Evolutionary conservation across 2,113 vertebrate species (phyloP).

Genomic region (Bettongia penicillata): DNA sequence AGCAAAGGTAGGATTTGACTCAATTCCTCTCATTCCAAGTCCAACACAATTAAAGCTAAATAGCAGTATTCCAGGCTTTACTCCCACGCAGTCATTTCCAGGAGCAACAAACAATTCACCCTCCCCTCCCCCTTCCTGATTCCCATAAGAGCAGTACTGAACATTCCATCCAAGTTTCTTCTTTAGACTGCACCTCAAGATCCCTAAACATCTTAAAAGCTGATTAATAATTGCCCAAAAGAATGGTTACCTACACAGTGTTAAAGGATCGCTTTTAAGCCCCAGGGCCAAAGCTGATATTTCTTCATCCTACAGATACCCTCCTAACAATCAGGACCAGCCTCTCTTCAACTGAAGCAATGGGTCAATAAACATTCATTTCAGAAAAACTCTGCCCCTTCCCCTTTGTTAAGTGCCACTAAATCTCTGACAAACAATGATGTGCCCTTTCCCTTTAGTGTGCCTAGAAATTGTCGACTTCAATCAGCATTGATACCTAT

Average conservation of each 20-base stretch:
- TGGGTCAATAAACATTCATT: not conserved
- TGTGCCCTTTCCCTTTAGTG: accelerated
- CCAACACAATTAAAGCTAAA: not conserved
- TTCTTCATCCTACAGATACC: not conserved
- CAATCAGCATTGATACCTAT: not conserved
- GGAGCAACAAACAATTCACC: not conserved
- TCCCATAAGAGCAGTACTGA: not conserved
- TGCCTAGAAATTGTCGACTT: not conserved
- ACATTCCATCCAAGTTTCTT: not conserved
- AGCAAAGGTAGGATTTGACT: not conserved
- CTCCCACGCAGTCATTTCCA: not conserved
- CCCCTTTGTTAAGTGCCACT: not conserved
- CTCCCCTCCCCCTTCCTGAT: not conserved
- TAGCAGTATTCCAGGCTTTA: not conserved
- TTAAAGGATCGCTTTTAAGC: not conserved
- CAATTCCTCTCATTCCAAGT: not conserved
- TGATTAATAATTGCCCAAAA: not conserved
- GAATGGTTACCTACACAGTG: not conserved
- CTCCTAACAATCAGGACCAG: not conserved
- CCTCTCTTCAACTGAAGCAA: not conserved
- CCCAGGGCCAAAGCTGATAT: not conserved
- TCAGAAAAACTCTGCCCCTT: not conserved
- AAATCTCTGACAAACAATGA: not conserved
- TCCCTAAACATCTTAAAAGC: not conserved
- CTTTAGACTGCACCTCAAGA: not conserved